Conservation (phyloP, 2,113 vertebrate species). For the Egretta garzetta region DNA sequence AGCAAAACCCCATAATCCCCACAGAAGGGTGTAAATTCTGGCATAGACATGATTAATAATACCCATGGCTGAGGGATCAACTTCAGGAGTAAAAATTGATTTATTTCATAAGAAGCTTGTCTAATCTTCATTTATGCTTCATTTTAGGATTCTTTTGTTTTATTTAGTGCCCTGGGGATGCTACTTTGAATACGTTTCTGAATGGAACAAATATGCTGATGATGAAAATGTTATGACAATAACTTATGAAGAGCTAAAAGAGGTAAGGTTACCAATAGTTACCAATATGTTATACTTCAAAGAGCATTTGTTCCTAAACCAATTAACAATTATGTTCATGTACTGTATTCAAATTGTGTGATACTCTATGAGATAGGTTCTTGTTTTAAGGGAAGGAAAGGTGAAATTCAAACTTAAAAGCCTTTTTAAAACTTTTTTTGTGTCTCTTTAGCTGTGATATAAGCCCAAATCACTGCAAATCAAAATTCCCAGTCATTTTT, state of each 20-base stretch:
- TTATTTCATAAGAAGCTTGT: background rate
- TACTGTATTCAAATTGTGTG: background rate
- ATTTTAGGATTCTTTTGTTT: background rate
- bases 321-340: background rate
- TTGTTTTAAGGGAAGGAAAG: background rate
- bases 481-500: background rate
- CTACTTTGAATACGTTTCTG: conserved; percentile 76
- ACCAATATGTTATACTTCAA: background rate
- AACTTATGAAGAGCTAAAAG: conserved; percentile 82
- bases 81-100: background rate
- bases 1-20: background rate
- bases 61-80: background rate
- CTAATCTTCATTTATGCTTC: background rate
- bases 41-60: background rate
- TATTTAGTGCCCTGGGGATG: conserved; percentile 76
- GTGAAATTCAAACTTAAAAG: background rate
- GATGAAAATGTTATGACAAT: conserved; percentile 75
- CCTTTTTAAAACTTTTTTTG: background rate
- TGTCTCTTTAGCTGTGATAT: background rate
- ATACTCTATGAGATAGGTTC: background rate
- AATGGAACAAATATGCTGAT: conserved; percentile 76
- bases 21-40: background rate
- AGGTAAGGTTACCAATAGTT: conserved; percentile 58
- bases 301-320: background rate
- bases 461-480: background rate